Evolutionary conservation across 2,888 invertebrate genomes (phyloP).

Genomic region (Charanyca ferruginea): DNA sequence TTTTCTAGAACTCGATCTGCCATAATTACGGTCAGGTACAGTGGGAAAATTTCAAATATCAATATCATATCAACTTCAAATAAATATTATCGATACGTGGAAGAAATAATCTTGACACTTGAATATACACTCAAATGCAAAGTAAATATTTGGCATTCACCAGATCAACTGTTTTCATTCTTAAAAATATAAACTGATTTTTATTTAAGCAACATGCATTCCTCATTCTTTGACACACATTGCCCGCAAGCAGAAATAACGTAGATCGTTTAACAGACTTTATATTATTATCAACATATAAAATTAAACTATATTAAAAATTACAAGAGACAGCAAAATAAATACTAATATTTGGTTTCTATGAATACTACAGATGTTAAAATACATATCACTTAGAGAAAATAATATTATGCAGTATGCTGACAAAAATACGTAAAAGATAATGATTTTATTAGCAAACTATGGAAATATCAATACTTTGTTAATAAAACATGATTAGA

Average conservation of each 20-base stretch:
- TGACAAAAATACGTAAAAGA: conserved; percentile 1
- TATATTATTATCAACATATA: conserved; percentile 4
- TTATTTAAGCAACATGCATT: conserved; percentile 38
- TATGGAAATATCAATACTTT: neutral
- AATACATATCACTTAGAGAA: conserved; percentile 48
- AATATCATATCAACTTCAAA: neutral
- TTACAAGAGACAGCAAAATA: conserved; percentile 63
- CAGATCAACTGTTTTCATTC: conserved; percentile 20
- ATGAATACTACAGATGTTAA: conserved; percentile 75
- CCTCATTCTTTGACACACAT: conserved; percentile 19
- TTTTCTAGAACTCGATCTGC: neutral
- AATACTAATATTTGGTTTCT: conserved; percentile 82
- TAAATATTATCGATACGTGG: neutral
- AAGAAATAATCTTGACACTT: conserved; percentile 41
- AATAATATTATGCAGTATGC: conserved; percentile 30
- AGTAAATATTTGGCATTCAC: conserved; percentile 42
- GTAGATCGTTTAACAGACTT: conserved; percentile 29
- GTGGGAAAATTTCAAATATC: neutral
- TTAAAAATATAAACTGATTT: conserved; percentile 33
- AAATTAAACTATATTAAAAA: conserved; percentile 48
- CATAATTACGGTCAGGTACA: neutral
- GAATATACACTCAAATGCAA: conserved; percentile 2
- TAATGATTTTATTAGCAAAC: neutral
- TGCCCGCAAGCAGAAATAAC: conserved; percentile 19
- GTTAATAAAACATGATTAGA: conserved; percentile 4